Evolutionary conservation across 2,113 vertebrate species (phyloP), one percentile per base, ranked within the genome.

Genomic region (Lichenostomus cassidix): DNA sequence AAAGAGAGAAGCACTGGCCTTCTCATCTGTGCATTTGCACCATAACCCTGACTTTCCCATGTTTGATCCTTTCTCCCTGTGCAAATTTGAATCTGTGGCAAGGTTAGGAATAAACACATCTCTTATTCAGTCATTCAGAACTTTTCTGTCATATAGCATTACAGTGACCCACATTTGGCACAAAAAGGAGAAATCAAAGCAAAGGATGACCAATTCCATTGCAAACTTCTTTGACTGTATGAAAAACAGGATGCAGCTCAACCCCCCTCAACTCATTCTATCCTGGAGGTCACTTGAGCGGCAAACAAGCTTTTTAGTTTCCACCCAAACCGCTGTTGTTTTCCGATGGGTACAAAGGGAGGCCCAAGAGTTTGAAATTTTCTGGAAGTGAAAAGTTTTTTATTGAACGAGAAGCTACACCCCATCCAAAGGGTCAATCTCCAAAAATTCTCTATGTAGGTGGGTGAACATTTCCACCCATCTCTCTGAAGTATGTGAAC

Each of bases 11-110:
- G 56, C 28, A 5, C 15, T 77, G 73, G 31, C 22, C 64, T 88
- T 89, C 74, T 68, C 87, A 74, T 63, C 84, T 77, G 21, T 55
- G 37, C 50, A 15, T 60, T 71, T 82, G 69, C 52, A 68, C 90
- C 78, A 28, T 87, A 74, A 89, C 90, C n/a, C 71, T 79, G 87
- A 69, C 39, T 74, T 96, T 97, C 94, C 92, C 97, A 91, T 12
- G 67, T 90, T 92, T 77, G 50, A 93, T 97, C 90, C 75, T 87
- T 93, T 82, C 73, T 94, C 49, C 52, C 50, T 68, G 7, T 42
- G 52, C 37, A 58, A 44, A 50, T 67, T 47, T 73, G 69, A 77
- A 85, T 87, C 46, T 49, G 60, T 53, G 58, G n/a, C 87, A 76
- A 92, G 42, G 21, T 23, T 75, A 50, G 56, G 87, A 88, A 88